These are phyloP conservation scores for Lota lota DNA, from an alignment of 2,113 vertebrate genomes.

Conservation along the genomic window DNA sequence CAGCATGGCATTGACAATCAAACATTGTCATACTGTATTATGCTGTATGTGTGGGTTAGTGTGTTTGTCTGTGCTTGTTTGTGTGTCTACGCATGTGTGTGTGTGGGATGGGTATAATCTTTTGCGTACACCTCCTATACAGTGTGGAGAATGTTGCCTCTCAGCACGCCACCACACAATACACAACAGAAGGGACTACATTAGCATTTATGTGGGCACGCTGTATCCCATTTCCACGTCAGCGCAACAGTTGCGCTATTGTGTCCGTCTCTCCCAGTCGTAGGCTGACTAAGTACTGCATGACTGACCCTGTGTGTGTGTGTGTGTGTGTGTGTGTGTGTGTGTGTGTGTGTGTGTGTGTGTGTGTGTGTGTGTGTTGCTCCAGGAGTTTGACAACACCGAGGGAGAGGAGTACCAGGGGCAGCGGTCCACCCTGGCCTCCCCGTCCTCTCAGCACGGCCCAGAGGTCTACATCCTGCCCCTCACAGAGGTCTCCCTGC, in stretches of 20 bases:
- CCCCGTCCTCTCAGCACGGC: constrained; percentile 83
- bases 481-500: constrained; percentile 91
- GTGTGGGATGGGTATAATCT: background rate
- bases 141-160: background rate
- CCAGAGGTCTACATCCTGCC: constrained; percentile 95
- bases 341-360: too few relatives aligned
- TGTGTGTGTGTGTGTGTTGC: constrained; percentile 38
- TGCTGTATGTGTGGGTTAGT: constrained; percentile 4
- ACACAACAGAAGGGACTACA: constrained; percentile 34
- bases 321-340: too few relatives aligned
- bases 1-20: too few relatives aligned
- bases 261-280: constrained; percentile 43
- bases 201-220: constrained; percentile 42
- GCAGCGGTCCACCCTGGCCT: constrained; percentile 82
- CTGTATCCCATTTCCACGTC: constrained; percentile 37
- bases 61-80: constrained; percentile 1
- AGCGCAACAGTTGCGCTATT: constrained; percentile 52
- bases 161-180: background rate
- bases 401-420: constrained; percentile 88
- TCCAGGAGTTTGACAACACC: constrained; percentile 91
- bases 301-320: constrained; percentile 45
- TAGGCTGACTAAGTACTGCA: constrained; percentile 23
- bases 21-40: background rate
- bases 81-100: constrained; percentile 2
- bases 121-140: constrained; percentile 26